Percentiles rank a stretch among this genome's conserved stretches.
Evolutionary conservation across 2,113 vertebrate genomes (phyloP).

Genomic region (Eulacestoma nigropectus): DNA sequence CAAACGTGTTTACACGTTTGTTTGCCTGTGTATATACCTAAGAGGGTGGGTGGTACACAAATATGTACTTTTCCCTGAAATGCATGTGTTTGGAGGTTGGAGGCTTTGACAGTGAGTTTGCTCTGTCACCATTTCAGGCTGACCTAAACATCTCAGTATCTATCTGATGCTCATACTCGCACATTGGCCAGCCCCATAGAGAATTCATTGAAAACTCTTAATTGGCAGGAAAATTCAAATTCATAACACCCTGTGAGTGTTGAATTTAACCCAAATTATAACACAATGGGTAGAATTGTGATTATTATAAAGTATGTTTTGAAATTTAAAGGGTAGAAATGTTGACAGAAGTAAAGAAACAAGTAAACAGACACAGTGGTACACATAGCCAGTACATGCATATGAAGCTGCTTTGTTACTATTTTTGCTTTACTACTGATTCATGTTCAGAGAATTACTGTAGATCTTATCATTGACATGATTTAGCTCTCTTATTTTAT

Average conservation of each 20-base stretch:
- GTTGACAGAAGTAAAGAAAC: neutral
- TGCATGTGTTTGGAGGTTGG: neutral
- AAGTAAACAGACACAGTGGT: neutral
- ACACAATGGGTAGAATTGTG: neutral
- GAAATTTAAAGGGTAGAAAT: neutral
- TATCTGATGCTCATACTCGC: neutral
- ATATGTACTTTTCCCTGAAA: neutral
- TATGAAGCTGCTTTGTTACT: neutral
- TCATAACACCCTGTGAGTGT: neutral
- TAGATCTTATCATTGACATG: neutral
- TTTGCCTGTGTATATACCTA: neutral
- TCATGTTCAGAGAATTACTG: neutral
- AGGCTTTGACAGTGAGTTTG: neutral
- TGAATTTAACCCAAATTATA: neutral
- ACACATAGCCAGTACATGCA: no score
- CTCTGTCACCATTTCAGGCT: neutral
- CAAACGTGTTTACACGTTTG: accelerated
- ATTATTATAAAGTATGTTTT: neutral
- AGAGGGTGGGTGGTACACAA: neutral
- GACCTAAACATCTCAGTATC: neutral
- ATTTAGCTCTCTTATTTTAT: neutral
- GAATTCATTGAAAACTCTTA: neutral
- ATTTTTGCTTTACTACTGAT: neutral
- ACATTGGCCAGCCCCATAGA: neutral
- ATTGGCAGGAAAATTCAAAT: neutral